Conservation (phyloP, 2,113 vertebrate species). For the Sylvietta virens region DNA sequence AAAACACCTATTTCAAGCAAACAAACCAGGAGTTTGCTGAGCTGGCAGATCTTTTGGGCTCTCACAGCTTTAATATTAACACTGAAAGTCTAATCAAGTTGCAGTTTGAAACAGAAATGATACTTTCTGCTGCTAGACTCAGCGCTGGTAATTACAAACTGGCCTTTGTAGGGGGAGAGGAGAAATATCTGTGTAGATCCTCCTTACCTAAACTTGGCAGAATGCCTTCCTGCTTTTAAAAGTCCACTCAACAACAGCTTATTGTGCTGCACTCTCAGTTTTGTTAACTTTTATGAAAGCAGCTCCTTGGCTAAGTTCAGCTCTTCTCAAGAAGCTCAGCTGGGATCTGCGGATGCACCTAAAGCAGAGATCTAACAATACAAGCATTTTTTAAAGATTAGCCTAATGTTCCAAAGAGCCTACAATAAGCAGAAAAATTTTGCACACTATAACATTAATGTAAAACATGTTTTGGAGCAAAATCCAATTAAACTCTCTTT, state of each 20-base stretch:
- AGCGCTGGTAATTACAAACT: background rate
- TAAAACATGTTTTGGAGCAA: background rate
- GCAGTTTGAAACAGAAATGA: constrained; percentile 12
- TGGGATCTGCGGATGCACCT: background rate
- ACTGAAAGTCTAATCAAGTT: constrained; percentile 22
- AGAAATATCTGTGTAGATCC: background rate
- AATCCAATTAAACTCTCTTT: background rate
- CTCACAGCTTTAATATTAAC: constrained; percentile 29
- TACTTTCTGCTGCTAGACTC: background rate
- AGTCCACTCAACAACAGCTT: background rate
- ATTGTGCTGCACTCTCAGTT: background rate
- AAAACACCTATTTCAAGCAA: background rate
- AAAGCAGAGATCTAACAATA: background rate
- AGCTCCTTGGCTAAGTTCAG: background rate
- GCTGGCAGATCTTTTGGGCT: background rate
- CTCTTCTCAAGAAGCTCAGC: background rate
- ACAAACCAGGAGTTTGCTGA: constrained; percentile 1
- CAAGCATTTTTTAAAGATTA: background rate
- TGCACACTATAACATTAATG: background rate
- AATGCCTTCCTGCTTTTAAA: background rate
- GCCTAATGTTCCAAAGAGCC: background rate
- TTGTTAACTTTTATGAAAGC: background rate
- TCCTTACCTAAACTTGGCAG: background rate
- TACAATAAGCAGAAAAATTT: background rate
- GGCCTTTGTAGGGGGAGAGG: background rate